Evolutionary conservation across 1,140 invertebrate genomes (phyloP).

Genomic region (Pararge aegeria): DNA sequence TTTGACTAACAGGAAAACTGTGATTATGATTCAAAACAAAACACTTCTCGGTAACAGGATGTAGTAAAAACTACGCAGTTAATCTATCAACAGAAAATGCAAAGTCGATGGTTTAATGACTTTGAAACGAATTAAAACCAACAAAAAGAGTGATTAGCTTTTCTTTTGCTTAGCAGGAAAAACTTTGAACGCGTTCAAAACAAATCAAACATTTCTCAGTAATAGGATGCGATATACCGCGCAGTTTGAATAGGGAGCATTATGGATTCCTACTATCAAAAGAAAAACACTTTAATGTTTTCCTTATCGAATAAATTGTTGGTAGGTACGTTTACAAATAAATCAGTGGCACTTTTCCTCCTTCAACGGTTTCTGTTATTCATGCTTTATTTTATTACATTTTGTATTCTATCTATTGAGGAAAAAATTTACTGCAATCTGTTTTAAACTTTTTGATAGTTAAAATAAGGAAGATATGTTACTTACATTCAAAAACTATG

Average conservation of each 20-base stretch:
- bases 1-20: slow-evolving; percentile 5
- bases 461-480: too few species aligned
- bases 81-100: neutral
- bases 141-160: neutral
- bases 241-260: slow-evolving; percentile 18
- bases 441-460: too few species aligned
- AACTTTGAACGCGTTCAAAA: slow-evolving; percentile 1
- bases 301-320: slow-evolving; percentile 20
- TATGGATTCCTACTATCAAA: slow-evolving; percentile 9
- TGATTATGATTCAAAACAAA: slow-evolving; percentile 8
- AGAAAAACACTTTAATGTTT: slow-evolving; percentile 23
- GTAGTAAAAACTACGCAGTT: neutral
- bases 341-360: neutral
- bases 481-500: too few species aligned
- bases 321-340: neutral
- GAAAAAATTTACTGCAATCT: too few species aligned
- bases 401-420: too few species aligned
- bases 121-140: neutral
- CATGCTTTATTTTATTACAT: too few species aligned
- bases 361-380: neutral
- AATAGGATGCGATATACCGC: slow-evolving; percentile 47
- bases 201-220: slow-evolving; percentile 38
- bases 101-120: too few species aligned
- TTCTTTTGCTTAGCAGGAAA: slow-evolving; percentile 20
- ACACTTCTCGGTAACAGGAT: slow-evolving; percentile 16